phyloP scores from a whole-genome alignment of 2,888 invertebrate species.

The Plutella xylostella region DNA sequence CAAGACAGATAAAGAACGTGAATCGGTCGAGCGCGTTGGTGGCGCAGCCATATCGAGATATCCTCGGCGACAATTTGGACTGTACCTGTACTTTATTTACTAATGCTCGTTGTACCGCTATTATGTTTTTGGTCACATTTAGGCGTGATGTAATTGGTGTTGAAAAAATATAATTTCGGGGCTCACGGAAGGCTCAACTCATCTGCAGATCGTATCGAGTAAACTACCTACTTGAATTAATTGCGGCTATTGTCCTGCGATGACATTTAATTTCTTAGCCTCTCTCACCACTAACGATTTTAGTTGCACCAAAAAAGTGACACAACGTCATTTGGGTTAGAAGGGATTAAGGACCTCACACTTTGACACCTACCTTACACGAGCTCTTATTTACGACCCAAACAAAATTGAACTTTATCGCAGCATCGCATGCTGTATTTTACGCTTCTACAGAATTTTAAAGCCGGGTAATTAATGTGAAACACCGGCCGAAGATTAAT shows the following conservation, averaged over 20 bases:
- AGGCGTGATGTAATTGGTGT: slow-evolving; percentile 44
- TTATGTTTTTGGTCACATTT: slow-evolving; percentile 47
- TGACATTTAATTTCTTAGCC: slow-evolving; percentile 52
- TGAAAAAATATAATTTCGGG: slow-evolving; percentile 53
- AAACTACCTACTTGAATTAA: slow-evolving; percentile 51
- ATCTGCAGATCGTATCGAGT: slow-evolving; percentile 50
- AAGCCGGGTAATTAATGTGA: slow-evolving; percentile 42
- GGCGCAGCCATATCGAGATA: slow-evolving; percentile 28
- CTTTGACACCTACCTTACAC: slow-evolving; percentile 35
- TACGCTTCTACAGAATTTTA: not conserved
- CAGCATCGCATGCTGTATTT: not conserved
- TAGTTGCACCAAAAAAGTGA: slow-evolving; percentile 6
- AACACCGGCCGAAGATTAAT: slow-evolving; percentile 56
- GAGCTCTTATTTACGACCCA: slow-evolving; percentile 12
- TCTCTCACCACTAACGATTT: slow-evolving; percentile 26
- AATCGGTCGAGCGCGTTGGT: too few relatives aligned
- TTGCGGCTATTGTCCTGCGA: slow-evolving; percentile 43
- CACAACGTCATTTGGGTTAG: slow-evolving; percentile 17
- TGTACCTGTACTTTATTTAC: slow-evolving; percentile 22
- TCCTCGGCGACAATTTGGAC: slow-evolving; percentile 25
- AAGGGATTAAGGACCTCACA: slow-evolving; percentile 43
- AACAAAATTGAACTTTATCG: slow-evolving; percentile 19
- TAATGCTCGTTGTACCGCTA: slow-evolving; percentile 31
- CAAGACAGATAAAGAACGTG: too few relatives aligned
- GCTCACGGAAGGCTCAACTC: slow-evolving; percentile 46